Base-by-base conservation (phyloP, 64 coral and sea anemone genomes). In the Orbicella faveolata region DNA sequence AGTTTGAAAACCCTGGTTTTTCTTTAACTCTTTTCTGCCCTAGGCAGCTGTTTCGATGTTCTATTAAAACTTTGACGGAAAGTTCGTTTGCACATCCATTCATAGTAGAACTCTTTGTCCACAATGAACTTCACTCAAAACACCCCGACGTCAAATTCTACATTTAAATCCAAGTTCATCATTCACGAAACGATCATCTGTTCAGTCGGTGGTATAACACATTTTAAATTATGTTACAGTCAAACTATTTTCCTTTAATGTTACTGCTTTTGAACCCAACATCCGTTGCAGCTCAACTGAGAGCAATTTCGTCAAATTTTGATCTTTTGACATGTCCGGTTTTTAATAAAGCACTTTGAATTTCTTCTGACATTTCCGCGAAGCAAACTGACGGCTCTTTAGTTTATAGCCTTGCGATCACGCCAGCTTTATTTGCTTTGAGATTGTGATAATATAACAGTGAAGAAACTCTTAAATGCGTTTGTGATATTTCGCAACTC, bases 391-490 rank as follows among this genome's bases (percentile, higher is more conserved):
- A 52, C 77, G 8, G 2, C 9, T 25, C 19, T 52, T 79, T 10
- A 13, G 77, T 55, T 68, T 79, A 79, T 79, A 55, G 77, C 77
- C 8, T 18, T 20, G 18, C 18, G n/a, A 55, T 79, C 10, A 21
- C 12, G 51, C 23, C 77, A 79, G 77, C 77, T 79, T 79, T 79
- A 79, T 79, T 79, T 79, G 77, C 51, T 79, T 77, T 79, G 6
- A 30, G 19, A 48, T 48, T 48, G 44, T 21, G 12, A 55, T 36
- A 30, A 21, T 25, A 21, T 79, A 26, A 48, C 3, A 54, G 5
- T 54, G 21, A 48, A 79, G 25, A 15, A 19, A 19, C 12, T 9
- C n/a, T 33, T 79, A 54, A 53, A 30, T 13, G 51, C 51, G 7
- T 4, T 20, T 77, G 41, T 16, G 17, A 39, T 21, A 20, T 41